These are phyloP conservation scores for Heteronetta atricapilla DNA, from an alignment of 2,113 vertebrate genomes.

Conservation along the genomic window DNA sequence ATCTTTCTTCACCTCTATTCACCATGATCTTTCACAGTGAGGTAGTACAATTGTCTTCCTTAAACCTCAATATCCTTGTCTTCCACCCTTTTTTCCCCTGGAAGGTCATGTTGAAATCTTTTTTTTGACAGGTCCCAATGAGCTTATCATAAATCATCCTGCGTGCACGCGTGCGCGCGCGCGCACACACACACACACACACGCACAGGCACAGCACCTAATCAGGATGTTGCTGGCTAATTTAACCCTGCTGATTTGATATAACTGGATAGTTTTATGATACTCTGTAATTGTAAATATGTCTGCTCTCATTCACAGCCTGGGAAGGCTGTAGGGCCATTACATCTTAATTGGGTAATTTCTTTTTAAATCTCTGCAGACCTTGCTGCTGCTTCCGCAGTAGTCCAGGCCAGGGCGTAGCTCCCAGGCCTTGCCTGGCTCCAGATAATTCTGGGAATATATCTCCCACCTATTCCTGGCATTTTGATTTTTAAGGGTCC, in stretches of 20 bases:
- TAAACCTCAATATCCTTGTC: not conserved
- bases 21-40: not conserved
- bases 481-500: not conserved
- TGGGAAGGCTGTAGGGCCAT: constrained; percentile 49
- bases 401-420: not conserved
- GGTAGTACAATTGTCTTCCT: not conserved
- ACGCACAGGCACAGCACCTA: not conserved
- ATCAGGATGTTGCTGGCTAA: constrained; percentile 55
- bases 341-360: constrained; percentile 72
- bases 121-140: not conserved
- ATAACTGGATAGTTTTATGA: constrained; percentile 66
- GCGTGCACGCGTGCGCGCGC: too few species aligned
- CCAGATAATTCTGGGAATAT: constrained; percentile 8
- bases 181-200: not conserved
- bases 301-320: constrained; percentile 62
- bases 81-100: not conserved
- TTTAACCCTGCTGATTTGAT: constrained; percentile 54
- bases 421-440: constrained; percentile 9
- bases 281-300: constrained; percentile 59
- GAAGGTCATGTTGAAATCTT: constrained; percentile 30
- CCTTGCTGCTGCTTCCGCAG: not conserved
- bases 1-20: constrained; percentile 30
- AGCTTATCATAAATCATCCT: not conserved
- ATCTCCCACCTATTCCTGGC: not conserved
- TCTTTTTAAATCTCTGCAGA: constrained; percentile 65